Percentiles rank a stretch among this genome's conserved stretches.
phyloP scores from a whole-genome alignment of 2,797 vertebrate genomes.

The Rhynchotus rufescens region DNA sequence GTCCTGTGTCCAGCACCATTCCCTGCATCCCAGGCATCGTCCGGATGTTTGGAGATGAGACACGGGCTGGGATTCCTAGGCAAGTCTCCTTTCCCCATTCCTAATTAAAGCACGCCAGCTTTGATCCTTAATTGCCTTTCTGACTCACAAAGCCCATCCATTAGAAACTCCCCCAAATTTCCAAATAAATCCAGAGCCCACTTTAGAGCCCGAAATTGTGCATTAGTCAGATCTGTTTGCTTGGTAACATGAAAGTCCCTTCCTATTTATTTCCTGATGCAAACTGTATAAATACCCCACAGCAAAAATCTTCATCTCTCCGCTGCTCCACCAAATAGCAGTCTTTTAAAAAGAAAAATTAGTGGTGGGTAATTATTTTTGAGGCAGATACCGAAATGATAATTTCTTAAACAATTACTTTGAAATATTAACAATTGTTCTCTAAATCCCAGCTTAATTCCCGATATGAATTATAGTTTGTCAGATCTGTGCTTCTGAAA shows the following conservation, averaged over 20 bases:
- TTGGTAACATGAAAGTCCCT: constrained; percentile 50
- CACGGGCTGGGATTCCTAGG: background rate
- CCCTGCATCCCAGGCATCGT: too few relatives aligned
- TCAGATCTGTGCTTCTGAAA: constrained; percentile 54
- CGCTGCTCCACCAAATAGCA: constrained; percentile 32
- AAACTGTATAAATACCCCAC: constrained; percentile 60
- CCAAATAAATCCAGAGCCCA: background rate
- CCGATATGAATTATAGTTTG: constrained; percentile 60
- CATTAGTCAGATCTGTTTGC: constrained; percentile 60
- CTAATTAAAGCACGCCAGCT: background rate
- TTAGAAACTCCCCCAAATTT: background rate
- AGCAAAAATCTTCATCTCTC: constrained; percentile 49
- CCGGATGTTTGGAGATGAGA: too few relatives aligned
- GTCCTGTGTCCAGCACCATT: too few relatives aligned
- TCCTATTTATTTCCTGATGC: constrained; percentile 60
- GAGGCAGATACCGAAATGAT: constrained; percentile 64
- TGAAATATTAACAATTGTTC: constrained; percentile 71
- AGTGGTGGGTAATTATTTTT: constrained; percentile 63
- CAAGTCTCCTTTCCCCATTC: background rate
- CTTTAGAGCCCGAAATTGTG: background rate
- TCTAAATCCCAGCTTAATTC: constrained; percentile 61
- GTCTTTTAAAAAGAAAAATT: constrained; percentile 65
- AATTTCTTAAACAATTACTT: constrained; percentile 71
- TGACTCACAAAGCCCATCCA: background rate
- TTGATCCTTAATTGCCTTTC: background rate